A percentile compares a stretch with the other conserved stretches of the same genome.
Conservation (phyloP, 2,113 vertebrate genomes). For the Osmerus eperlanus region DNA sequence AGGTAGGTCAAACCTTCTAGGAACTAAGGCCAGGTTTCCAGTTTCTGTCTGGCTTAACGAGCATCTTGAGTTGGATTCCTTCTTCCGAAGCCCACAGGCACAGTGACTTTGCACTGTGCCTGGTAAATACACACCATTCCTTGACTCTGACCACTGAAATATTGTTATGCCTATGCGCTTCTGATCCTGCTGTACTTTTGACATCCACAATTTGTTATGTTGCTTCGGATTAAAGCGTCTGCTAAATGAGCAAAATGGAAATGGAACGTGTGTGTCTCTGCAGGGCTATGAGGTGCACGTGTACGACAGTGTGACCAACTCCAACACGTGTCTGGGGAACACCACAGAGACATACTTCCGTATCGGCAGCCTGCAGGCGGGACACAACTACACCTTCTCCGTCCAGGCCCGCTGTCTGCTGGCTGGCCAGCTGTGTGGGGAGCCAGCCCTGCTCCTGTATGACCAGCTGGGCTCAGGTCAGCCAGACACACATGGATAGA, state of each 20-base stretch:
- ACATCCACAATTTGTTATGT: background rate
- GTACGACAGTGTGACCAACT: constrained; percentile 84
- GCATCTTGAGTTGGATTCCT: too few species aligned
- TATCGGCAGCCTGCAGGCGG: constrained; percentile 82
- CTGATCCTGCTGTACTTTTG: too few species aligned
- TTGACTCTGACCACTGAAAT: too few species aligned
- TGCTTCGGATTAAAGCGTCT: too few species aligned
- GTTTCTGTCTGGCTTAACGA: too few species aligned
- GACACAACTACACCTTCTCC: constrained; percentile 92
- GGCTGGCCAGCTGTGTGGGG: constrained; percentile 87
- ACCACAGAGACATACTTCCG: constrained; percentile 92
- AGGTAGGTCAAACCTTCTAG: too few species aligned
- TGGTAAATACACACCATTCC: too few species aligned
- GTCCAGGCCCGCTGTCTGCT: constrained; percentile 89
- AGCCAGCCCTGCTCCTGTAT: constrained; percentile 83
- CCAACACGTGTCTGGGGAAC: constrained; percentile 83
- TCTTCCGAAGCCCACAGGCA: too few species aligned
- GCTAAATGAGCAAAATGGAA: background rate
- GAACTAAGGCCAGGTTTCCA: too few species aligned
- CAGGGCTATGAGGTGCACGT: constrained; percentile 94
- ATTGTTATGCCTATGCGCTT: too few species aligned
- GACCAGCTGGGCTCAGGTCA: constrained; percentile 77
- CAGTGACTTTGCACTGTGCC: too few species aligned
- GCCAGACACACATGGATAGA: background rate
- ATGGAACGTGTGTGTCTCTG: background rate